Conservation (phyloP, 2,113 vertebrate species). For the Sturnira hondurensis region DNA sequence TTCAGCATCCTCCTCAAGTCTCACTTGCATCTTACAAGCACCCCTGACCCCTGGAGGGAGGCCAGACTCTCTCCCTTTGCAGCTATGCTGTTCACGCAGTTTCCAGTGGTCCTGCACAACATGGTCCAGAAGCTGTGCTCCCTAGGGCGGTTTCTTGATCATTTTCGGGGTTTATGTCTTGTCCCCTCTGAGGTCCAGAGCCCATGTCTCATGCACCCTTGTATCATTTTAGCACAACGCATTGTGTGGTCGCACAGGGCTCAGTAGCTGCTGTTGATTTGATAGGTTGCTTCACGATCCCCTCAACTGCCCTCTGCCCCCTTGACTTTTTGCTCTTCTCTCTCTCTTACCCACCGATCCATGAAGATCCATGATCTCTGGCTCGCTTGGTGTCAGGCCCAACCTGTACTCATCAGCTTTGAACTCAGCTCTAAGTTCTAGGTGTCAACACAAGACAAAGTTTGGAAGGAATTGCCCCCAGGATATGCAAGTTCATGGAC, state of each 20-base stretch:
- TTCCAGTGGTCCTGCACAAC: background rate
- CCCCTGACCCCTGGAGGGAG: background rate
- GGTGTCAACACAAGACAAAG: background rate
- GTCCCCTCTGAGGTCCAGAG: background rate
- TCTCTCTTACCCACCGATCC: background rate
- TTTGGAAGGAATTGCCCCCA: background rate
- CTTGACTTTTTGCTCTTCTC: background rate
- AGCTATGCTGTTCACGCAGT: background rate
- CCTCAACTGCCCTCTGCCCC: background rate
- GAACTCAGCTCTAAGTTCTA: background rate
- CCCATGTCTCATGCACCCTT: background rate
- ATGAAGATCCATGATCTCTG: background rate
- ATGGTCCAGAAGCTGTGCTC: background rate
- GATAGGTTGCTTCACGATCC: background rate
- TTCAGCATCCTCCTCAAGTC: background rate
- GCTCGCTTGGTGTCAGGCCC: background rate
- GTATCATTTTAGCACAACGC: background rate
- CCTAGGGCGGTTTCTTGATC: background rate
- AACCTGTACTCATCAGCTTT: background rate
- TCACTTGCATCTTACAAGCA: background rate
- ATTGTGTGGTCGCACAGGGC: background rate
- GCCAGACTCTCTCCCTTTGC: background rate
- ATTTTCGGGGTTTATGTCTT: background rate
- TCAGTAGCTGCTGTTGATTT: background rate
- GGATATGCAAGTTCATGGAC: background rate